Conservation (phyloP, 1,140 invertebrate genomes). For the Phenacoccus solenopsis region DNA sequence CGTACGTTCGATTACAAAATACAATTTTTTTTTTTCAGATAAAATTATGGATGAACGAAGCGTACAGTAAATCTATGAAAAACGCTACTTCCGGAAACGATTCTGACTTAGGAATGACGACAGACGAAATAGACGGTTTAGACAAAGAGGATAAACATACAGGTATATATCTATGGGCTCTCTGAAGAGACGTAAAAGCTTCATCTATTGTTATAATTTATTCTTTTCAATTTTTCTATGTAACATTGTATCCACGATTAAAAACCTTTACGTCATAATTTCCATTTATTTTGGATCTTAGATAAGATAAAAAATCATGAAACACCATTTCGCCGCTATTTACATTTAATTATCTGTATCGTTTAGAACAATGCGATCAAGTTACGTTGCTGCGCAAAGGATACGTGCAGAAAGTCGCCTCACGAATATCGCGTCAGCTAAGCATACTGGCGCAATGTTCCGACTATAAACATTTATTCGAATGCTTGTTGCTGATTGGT, state of each 20-base stretch:
- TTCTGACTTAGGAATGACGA: neutral
- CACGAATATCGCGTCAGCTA: constrained; percentile 19
- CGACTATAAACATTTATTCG: constrained; percentile 40
- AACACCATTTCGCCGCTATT: neutral
- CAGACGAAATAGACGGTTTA: neutral
- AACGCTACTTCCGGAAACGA: neutral
- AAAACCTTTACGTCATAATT: neutral
- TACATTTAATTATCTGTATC: neutral
- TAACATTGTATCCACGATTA: neutral
- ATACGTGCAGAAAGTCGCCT: constrained; percentile 43
- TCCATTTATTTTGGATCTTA: neutral
- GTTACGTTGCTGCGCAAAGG: constrained; percentile 44
- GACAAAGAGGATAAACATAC: neutral
- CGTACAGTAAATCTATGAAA: neutral
- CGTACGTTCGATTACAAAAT: too few species aligned
- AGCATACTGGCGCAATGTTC: constrained; percentile 17
- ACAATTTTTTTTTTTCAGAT: neutral
- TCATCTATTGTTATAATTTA: neutral
- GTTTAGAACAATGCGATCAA: neutral
- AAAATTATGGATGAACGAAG: constrained; percentile 5
- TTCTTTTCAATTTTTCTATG: neutral
- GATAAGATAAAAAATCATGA: neutral
- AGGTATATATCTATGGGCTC: neutral
- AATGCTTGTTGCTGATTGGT: constrained; percentile 49
- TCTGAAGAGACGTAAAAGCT: neutral